Conservation (phyloP, 2,113 vertebrate genomes). For the Siniperca chuatsi region DNA sequence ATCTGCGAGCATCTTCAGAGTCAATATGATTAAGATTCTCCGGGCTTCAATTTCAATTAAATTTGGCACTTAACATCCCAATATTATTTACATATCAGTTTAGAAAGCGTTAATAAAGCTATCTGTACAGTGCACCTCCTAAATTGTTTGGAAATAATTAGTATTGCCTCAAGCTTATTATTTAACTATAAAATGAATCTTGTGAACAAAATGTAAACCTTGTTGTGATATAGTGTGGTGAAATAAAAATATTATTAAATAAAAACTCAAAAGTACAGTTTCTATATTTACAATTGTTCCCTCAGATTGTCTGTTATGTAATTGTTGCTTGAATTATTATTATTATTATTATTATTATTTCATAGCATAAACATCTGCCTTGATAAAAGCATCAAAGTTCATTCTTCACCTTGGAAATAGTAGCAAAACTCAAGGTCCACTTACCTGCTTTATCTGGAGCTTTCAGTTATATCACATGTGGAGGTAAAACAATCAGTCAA, state of each 20-base stretch:
- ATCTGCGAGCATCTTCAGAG: background rate
- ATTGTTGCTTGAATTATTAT: background rate
- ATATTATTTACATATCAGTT: constrained; percentile 2
- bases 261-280: background rate
- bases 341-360: background rate
- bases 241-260: too few relatives aligned
- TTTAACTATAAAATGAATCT: background rate
- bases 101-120: background rate
- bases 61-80: background rate
- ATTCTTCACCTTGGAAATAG: too few relatives aligned
- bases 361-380: background rate
- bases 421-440: too few relatives aligned
- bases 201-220: background rate
- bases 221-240: too few relatives aligned
- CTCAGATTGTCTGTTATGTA: background rate
- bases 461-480: too few relatives aligned
- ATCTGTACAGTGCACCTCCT: background rate
- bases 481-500: too few relatives aligned
- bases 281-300: background rate
- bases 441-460: too few relatives aligned
- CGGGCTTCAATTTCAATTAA: background rate
- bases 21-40: background rate
- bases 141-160: constrained; percentile 3
- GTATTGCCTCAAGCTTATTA: background rate
- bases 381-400: too few relatives aligned